Evolutionary conservation across 2,797 vertebrate species (phyloP).

Genomic region (Numenius phaeopus): DNA sequence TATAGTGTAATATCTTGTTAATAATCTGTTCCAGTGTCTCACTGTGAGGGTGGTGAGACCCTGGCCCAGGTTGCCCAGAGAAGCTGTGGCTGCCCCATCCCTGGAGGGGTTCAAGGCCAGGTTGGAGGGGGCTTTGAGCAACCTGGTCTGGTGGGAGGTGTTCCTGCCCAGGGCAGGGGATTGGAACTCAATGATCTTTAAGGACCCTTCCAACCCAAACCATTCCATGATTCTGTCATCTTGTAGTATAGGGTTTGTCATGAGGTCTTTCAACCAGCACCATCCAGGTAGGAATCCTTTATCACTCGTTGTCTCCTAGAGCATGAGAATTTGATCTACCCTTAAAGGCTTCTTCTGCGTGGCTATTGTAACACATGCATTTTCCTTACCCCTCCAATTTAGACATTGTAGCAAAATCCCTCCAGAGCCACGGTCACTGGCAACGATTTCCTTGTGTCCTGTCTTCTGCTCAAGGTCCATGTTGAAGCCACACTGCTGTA

Average conservation of each 20-base stretch:
- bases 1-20: not conserved
- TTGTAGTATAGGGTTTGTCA: not conserved
- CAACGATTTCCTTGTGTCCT: not conserved
- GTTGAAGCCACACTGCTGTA: rapidly evolving
- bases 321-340: not conserved
- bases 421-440: not conserved
- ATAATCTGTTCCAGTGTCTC: not conserved
- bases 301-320: not conserved
- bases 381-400: not conserved
- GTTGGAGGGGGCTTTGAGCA: not conserved
- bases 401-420: not conserved
- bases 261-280: not conserved
- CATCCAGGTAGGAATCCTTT: not conserved
- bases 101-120: not conserved
- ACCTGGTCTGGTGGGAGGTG: not conserved
- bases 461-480: not conserved
- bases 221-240: not conserved
- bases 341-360: not conserved
- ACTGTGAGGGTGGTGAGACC: not conserved
- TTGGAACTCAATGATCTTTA: not conserved
- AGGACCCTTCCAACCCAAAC: not conserved
- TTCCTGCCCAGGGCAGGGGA: not conserved
- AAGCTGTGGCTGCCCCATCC: not conserved
- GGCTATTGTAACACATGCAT: rapidly evolving
- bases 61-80: not conserved